phyloP scores from a whole-genome alignment of 2,888 invertebrate species.

The Mythimna vitellina region DNA sequence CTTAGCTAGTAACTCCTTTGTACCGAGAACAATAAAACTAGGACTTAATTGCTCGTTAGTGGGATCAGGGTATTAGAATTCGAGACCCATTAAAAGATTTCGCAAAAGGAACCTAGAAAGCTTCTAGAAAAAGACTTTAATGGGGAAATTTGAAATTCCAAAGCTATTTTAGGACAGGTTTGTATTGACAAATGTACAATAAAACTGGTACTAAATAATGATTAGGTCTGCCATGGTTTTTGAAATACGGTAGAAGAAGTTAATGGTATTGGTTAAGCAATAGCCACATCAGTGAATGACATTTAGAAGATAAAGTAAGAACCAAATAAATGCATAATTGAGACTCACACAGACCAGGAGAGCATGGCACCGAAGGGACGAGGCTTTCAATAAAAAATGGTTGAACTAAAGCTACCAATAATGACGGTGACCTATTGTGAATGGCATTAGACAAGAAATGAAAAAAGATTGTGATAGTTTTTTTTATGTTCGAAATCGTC shows the following conservation, averaged over 20 bases:
- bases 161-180: not conserved
- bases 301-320: not conserved
- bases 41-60: constrained; percentile 42
- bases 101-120: not conserved
- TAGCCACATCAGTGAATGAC: too few species aligned
- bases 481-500: too few species aligned
- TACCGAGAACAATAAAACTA: constrained; percentile 30
- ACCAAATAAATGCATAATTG: not conserved
- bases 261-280: not conserved
- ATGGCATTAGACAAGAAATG: not conserved
- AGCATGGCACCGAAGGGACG: not conserved
- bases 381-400: not conserved
- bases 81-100: not conserved
- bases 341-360: not conserved
- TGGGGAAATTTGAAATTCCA: not conserved
- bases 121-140: not conserved
- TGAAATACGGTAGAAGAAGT: not conserved
- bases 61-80: constrained; percentile 17
- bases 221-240: not conserved
- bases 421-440: not conserved
- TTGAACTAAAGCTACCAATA: not conserved
- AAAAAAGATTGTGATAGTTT: too few species aligned
- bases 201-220: not conserved
- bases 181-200: too few species aligned
- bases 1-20: constrained; percentile 8